Conservation (phyloP, 64 coral and sea anemone genomes). For the Actinia tenebrosa region DNA sequence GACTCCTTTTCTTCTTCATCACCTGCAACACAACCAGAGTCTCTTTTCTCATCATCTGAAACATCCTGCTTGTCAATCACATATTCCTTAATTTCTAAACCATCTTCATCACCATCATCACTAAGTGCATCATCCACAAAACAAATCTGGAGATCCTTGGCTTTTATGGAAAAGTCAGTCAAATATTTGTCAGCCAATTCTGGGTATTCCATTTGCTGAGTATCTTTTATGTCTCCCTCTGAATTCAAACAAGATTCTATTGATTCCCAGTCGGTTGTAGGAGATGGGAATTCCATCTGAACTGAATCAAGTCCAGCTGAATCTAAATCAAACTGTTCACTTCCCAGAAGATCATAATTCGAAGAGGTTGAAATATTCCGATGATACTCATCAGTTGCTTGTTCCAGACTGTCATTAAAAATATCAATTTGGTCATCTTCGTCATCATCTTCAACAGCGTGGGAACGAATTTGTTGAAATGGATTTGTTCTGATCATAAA, state of each 20-base stretch:
- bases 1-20: slow-evolving; percentile 81
- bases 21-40: slow-evolving; percentile 86
- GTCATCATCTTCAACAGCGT: slow-evolving; percentile 19
- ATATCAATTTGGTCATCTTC: slow-evolving; percentile 54
- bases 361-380: neutral
- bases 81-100: slow-evolving; percentile 81
- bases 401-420: slow-evolving; percentile 93
- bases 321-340: slow-evolving; percentile 36
- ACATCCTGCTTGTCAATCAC: slow-evolving; percentile 75
- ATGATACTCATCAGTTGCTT: slow-evolving; percentile 39
- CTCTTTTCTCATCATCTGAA: slow-evolving; percentile 75
- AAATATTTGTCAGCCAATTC: slow-evolving; percentile 47
- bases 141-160: slow-evolving; percentile 83
- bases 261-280: slow-evolving; percentile 90
- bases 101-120: slow-evolving; percentile 78
- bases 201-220: slow-evolving; percentile 46
- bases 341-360: slow-evolving; percentile 11
- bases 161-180: slow-evolving; percentile 60
- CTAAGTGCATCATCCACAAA: slow-evolving; percentile 86
- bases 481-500: slow-evolving; percentile 76
- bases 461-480: slow-evolving; percentile 42
- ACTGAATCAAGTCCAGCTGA: slow-evolving; percentile 44
- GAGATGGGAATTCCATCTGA: slow-evolving; percentile 68
- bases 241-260: slow-evolving; percentile 89
- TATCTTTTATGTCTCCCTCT: slow-evolving; percentile 62